phyloP scores from a whole-genome alignment of 2,113 vertebrate genomes.

The Herpetotheres cachinnans region DNA sequence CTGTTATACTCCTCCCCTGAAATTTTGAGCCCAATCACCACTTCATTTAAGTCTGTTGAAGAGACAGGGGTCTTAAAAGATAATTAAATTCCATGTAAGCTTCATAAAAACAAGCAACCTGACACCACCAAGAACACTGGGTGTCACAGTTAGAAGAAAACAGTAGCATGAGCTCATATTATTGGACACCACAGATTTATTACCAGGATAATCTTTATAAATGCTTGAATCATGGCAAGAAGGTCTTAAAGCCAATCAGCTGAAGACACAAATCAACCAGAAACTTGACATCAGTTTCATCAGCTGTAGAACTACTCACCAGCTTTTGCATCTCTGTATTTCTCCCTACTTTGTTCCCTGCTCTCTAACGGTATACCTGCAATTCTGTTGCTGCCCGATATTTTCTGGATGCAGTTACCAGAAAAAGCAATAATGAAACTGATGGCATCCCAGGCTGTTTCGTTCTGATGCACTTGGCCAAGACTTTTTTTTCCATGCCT shows the following conservation, averaged over 20 bases:
- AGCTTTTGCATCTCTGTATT: not conserved
- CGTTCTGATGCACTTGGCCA: not conserved
- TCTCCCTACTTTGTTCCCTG: not conserved
- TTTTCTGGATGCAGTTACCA: not conserved
- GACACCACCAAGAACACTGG: not conserved
- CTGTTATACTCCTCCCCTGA: not conserved
- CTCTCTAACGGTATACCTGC: not conserved
- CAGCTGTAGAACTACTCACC: not conserved
- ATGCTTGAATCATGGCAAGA: not conserved
- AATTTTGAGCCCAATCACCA: not conserved
- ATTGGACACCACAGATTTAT: not conserved
- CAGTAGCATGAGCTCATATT: not conserved
- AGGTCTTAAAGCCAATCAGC: not conserved
- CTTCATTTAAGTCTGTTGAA: not conserved
- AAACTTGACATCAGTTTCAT: not conserved
- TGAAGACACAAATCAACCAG: not conserved
- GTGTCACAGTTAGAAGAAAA: not conserved
- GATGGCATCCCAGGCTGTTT: conserved; percentile 1
- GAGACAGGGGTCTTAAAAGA: not conserved
- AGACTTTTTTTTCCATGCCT: conserved; percentile 19
- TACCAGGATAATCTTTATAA: not conserved
- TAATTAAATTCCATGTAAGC: not conserved
- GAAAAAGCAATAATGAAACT: not conserved
- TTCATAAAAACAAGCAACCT: not conserved
- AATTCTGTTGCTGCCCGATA: not conserved